Evolutionary conservation across 1,140 invertebrate genomes (phyloP).

Genomic region (Periplaneta americana): DNA sequence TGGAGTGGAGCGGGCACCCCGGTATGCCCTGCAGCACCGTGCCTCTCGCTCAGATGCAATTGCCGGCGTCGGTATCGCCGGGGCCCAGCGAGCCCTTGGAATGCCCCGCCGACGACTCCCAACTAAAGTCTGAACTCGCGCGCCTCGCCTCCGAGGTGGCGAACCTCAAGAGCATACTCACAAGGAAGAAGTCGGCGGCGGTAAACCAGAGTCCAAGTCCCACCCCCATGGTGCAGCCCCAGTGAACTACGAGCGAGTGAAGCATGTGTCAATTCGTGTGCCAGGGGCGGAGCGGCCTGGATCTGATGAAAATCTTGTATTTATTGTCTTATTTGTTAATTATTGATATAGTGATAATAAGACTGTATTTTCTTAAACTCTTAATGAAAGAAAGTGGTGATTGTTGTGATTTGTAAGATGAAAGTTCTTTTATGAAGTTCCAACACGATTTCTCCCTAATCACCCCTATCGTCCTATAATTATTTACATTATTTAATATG

Average conservation of each 20-base stretch:
- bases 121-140: constrained; percentile 80
- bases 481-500: neutral
- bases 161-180: constrained; percentile 62
- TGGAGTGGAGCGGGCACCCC: constrained; percentile 48
- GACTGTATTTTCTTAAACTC: neutral
- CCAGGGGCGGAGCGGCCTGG: neutral
- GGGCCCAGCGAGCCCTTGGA: constrained; percentile 21
- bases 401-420: neutral
- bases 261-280: neutral
- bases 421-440: neutral
- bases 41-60: constrained; percentile 36
- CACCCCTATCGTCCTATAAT: neutral
- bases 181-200: constrained; percentile 22
- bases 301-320: neutral
- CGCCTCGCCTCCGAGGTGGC: constrained; percentile 87
- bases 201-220: neutral
- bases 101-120: constrained; percentile 41
- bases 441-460: neutral
- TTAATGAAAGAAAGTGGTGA: neutral
- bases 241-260: neutral
- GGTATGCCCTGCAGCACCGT: constrained; percentile 34
- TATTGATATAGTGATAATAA: neutral
- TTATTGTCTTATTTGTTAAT: neutral
- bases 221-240: neutral
- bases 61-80: constrained; percentile 19